Percentiles rank a stretch among this genome's conserved stretches.
phyloP scores from a whole-genome alignment of 1,140 invertebrate species.

The Hestina assimilis region DNA sequence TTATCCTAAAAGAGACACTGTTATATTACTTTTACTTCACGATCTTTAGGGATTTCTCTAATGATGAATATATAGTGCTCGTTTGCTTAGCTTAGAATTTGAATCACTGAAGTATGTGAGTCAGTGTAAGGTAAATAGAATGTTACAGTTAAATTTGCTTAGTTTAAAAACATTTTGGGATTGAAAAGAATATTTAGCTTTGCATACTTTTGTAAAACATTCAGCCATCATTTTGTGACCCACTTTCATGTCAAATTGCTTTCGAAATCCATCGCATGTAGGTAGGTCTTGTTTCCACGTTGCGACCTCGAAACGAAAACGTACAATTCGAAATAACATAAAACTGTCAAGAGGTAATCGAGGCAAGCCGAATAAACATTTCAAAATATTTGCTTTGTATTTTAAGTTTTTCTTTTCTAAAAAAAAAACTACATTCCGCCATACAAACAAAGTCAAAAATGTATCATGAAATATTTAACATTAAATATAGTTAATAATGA shows the following conservation, averaged over 20 bases:
- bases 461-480: not conserved
- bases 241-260: conserved; percentile 28
- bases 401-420: not conserved
- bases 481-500: not conserved
- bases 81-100: not conserved
- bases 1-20: not conserved
- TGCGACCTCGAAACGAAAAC: conserved; percentile 27
- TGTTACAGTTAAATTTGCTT: conserved; percentile 7
- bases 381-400: conserved; percentile 16
- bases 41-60: not conserved
- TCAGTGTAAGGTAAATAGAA: not conserved
- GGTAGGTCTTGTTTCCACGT: conserved; percentile 28
- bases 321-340: conserved; percentile 28
- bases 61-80: not conserved
- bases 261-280: conserved; percentile 24
- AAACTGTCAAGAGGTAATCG: conserved; percentile 25
- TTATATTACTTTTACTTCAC: not conserved
- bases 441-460: not conserved
- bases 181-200: conserved; percentile 20
- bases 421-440: not conserved
- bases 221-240: conserved; percentile 26
- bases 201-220: conserved; percentile 26
- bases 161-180: conserved; percentile 15
- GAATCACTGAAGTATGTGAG: not conserved
- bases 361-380: conserved; percentile 13